Conservation (phyloP, 2,888 invertebrate genomes). For the Leptopilina syphax region DNA sequence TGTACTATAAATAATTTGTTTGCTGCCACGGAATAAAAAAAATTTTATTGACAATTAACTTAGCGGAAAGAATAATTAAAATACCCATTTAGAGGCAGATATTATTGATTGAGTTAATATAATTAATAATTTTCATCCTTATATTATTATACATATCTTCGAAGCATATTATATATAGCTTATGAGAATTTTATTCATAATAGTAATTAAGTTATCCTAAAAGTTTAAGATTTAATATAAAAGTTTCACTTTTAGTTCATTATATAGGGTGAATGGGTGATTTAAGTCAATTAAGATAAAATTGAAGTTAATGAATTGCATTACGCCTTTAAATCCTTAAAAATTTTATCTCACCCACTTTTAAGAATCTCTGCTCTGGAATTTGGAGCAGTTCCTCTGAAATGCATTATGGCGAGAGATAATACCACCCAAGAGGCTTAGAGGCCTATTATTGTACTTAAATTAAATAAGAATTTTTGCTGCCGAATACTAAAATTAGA, state of each 20-base stretch:
- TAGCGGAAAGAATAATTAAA: too few relatives aligned
- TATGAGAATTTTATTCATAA: too few relatives aligned
- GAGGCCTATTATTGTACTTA: background rate
- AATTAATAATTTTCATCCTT: too few relatives aligned
- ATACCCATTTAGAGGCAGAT: too few relatives aligned
- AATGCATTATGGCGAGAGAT: conserved; percentile 26
- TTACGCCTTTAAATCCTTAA: background rate
- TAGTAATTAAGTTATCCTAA: too few relatives aligned
- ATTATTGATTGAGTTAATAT: too few relatives aligned
- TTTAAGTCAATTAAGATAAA: background rate
- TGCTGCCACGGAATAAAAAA: too few relatives aligned
- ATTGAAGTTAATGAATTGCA: background rate
- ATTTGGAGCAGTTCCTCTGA: conserved; percentile 4
- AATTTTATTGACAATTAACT: too few relatives aligned
- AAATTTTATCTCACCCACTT: background rate
- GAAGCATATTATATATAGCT: too few relatives aligned
- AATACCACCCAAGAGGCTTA: background rate
- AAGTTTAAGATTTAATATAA: too few relatives aligned
- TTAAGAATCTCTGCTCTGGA: conserved; percentile 23
- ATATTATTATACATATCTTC: too few relatives aligned
- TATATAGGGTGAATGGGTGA: background rate
- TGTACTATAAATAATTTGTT: too few relatives aligned
- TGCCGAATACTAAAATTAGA: background rate
- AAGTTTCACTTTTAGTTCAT: background rate
- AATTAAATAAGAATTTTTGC: conserved; percentile 19